These are phyloP conservation scores for Danio kyathit DNA, from an alignment of 2,797 vertebrate genomes.

Conservation along the genomic window DNA sequence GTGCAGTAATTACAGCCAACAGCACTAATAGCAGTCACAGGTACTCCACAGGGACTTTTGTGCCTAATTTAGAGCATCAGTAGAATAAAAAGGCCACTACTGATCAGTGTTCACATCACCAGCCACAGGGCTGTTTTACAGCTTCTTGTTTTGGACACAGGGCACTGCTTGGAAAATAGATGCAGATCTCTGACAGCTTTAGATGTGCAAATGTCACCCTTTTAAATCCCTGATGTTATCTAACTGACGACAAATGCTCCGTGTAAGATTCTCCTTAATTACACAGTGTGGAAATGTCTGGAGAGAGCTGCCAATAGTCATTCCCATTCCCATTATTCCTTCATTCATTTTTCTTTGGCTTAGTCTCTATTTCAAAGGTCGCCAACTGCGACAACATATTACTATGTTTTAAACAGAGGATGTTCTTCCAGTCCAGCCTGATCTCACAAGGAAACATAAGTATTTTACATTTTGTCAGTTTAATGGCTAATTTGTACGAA, in stretches of 20 bases:
- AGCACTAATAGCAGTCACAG: conserved; percentile 66
- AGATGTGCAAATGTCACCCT: neutral
- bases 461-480: no score
- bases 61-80: conserved; percentile 71
- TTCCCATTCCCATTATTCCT: neutral
- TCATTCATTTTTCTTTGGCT: no score
- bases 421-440: no score
- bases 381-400: no score
- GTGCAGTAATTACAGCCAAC: conserved; percentile 66
- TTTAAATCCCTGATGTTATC: neutral
- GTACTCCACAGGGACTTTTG: conserved; percentile 65
- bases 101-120: conserved; percentile 9
- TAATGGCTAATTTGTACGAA: no score
- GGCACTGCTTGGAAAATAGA: neutral
- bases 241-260: neutral
- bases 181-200: neutral
- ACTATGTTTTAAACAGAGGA: no score
- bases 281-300: neutral
- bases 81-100: conserved; percentile 54
- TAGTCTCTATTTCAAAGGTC: no score
- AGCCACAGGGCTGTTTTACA: neutral
- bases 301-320: neutral
- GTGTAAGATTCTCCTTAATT: neutral
- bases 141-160: neutral
- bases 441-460: no score